These are phyloP conservation scores for Athetis lepigone DNA, from an alignment of 2,888 invertebrate genomes.

Conservation along the genomic window DNA sequence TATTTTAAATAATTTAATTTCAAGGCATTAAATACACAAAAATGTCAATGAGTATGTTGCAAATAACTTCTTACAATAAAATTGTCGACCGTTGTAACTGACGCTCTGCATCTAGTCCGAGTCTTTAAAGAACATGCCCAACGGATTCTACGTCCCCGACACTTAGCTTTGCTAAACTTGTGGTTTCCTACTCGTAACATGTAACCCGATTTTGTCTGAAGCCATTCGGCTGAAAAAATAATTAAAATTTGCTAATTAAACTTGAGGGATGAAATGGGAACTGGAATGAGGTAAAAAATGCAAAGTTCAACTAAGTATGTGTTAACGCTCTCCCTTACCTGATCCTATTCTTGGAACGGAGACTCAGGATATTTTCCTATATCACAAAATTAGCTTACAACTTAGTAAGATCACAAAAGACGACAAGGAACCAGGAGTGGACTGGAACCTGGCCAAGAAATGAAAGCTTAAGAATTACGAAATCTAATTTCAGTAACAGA, in stretches of 20 bases:
- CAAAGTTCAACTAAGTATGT: neutral
- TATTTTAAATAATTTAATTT: neutral
- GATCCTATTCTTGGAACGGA: neutral
- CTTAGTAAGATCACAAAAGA: too few species aligned
- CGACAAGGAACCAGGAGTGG: neutral
- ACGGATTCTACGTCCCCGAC: slow-evolving; percentile 8
- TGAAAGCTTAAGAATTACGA: neutral
- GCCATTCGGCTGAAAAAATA: slow-evolving; percentile 24
- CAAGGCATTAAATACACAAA: neutral
- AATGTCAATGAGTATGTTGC: slow-evolving; percentile 35
- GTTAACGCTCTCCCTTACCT: neutral
- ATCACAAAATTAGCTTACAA: neutral
- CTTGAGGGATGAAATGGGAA: neutral
- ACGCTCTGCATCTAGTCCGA: slow-evolving; percentile 36
- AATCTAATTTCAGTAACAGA: slow-evolving; percentile 11
- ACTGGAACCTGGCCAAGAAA: neutral
- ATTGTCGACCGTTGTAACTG: slow-evolving; percentile 15
- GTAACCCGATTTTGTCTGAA: slow-evolving; percentile 9
- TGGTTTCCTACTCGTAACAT: slow-evolving; percentile 27
- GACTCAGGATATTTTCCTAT: neutral
- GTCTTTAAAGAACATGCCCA: slow-evolving; percentile 30
- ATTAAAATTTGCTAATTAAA: neutral
- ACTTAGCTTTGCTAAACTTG: slow-evolving; percentile 24
- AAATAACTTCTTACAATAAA: slow-evolving; percentile 18
- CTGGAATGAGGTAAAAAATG: too few species aligned